Percentiles rank a stretch among this genome's conserved stretches.
Evolutionary conservation across 2,797 vertebrate genomes (phyloP).

Genomic region (Sciurus vulgaris): DNA sequence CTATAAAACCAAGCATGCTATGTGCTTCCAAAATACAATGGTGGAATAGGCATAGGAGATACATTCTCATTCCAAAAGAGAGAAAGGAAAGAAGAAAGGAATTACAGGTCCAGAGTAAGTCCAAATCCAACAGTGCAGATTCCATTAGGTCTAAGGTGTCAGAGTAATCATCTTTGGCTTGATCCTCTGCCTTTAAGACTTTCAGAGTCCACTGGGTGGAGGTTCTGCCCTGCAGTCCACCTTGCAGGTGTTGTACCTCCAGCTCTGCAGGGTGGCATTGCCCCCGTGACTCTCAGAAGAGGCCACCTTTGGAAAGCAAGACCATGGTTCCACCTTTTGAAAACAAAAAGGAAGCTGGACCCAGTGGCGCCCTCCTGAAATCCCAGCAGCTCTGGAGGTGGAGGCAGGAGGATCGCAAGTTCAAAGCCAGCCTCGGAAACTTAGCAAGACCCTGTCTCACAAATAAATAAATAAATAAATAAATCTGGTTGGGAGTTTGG

Average conservation of each 20-base stretch:
- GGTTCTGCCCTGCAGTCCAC: not conserved
- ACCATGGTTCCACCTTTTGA: not conserved
- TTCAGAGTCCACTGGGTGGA: not conserved
- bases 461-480: too few species aligned
- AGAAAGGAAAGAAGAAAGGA: not conserved
- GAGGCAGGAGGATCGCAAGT: too few species aligned
- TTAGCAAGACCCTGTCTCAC: too few species aligned
- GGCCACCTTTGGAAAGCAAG: not conserved
- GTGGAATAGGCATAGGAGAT: not conserved
- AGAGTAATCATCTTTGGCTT: not conserved
- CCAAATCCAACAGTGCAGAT: not conserved
- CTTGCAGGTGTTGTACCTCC: too few species aligned
- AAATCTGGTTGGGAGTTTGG: too few species aligned
- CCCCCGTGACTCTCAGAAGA: not conserved
- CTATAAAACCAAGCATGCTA: not conserved
- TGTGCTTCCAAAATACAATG: not conserved
- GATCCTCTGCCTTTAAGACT: not conserved
- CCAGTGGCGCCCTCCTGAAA: too few species aligned
- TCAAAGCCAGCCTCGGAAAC: too few species aligned
- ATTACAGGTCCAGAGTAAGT: not conserved
- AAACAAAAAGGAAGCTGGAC: not conserved
- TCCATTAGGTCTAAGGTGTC: not conserved
- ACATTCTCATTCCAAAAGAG: not conserved
- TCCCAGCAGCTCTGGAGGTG: too few species aligned
- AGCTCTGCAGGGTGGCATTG: not conserved